phyloP scores from a whole-genome alignment of 2,113 vertebrate species.

The Planiliza haematocheilus region DNA sequence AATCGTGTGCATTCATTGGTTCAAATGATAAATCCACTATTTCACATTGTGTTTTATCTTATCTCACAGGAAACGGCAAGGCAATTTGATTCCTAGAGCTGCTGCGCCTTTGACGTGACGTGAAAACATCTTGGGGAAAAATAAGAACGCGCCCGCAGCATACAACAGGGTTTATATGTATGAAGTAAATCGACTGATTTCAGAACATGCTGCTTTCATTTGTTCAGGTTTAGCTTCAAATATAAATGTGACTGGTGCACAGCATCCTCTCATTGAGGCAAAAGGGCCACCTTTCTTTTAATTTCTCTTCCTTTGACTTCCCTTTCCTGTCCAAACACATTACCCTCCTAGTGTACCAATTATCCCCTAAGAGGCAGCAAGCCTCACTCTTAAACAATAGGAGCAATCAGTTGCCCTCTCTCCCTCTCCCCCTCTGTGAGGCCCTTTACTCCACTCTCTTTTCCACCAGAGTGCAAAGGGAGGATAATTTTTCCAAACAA shows the following conservation, averaged over 20 bases:
- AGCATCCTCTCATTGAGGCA: constrained; percentile 1
- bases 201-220: not conserved
- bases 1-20: not conserved
- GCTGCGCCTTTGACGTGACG: constrained; percentile 15
- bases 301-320: constrained; percentile 63
- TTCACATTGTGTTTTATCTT: not conserved
- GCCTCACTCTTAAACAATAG: constrained; percentile 82
- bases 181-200: constrained; percentile 11
- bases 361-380: constrained; percentile 79
- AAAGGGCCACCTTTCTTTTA: constrained; percentile 47
- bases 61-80: not conserved
- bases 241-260: constrained; percentile 40
- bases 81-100: not conserved
- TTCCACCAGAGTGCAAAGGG: constrained; percentile 70
- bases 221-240: constrained; percentile 25
- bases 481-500: constrained; percentile 82
- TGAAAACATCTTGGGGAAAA: constrained; percentile 1
- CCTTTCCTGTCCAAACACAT: constrained; percentile 74
- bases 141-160: not conserved
- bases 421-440: constrained; percentile 49
- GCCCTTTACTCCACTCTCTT: constrained; percentile 65
- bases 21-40: not conserved
- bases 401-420: constrained; percentile 82
- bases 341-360: constrained; percentile 80
- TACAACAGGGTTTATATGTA: not conserved